These are phyloP conservation scores for Drosophila quadrilineata DNA, from an alignment of 1,140 invertebrate genomes.

Conservation along the genomic window DNA sequence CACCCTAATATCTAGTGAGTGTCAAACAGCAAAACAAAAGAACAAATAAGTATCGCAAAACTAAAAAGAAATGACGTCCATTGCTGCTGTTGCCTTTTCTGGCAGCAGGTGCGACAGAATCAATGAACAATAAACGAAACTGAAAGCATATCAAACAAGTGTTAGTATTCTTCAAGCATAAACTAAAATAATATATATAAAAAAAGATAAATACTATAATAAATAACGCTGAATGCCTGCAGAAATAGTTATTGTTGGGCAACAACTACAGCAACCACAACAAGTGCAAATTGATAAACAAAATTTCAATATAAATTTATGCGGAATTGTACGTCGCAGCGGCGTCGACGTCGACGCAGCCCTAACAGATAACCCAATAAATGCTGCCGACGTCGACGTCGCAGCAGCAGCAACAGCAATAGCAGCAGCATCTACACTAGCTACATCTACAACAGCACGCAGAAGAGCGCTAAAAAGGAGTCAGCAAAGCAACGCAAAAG, in stretches of 20 bases:
- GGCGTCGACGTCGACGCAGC: constrained; percentile 43
- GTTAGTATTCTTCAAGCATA: constrained; percentile 38
- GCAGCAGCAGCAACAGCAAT: constrained; percentile 13
- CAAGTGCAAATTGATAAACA: constrained; percentile 29
- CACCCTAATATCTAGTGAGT: too few relatives aligned
- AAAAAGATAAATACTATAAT: constrained; percentile 48
- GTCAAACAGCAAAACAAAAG: background rate
- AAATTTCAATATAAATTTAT: constrained; percentile 60
- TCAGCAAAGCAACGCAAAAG: constrained; percentile 9
- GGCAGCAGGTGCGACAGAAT: background rate
- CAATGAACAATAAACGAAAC: background rate
- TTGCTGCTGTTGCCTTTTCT: constrained; percentile 6
- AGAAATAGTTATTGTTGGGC: constrained; percentile 60
- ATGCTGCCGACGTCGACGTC: constrained; percentile 24
- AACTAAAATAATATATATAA: constrained; percentile 58
- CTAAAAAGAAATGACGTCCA: constrained; percentile 13
- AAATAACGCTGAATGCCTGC: constrained; percentile 66
- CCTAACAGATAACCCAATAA: constrained; percentile 37
- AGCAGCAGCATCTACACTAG: too few relatives aligned
- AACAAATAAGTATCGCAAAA: background rate
- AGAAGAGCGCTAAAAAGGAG: constrained; percentile 5
- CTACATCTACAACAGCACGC: background rate
- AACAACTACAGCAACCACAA: constrained; percentile 33
- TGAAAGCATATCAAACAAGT: constrained; percentile 41
- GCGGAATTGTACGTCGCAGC: constrained; percentile 43